Percentiles rank a stretch among this genome's conserved stretches.
Evolutionary conservation across 2,113 vertebrate genomes (phyloP).

Genomic region (Paratilapia polleni): DNA sequence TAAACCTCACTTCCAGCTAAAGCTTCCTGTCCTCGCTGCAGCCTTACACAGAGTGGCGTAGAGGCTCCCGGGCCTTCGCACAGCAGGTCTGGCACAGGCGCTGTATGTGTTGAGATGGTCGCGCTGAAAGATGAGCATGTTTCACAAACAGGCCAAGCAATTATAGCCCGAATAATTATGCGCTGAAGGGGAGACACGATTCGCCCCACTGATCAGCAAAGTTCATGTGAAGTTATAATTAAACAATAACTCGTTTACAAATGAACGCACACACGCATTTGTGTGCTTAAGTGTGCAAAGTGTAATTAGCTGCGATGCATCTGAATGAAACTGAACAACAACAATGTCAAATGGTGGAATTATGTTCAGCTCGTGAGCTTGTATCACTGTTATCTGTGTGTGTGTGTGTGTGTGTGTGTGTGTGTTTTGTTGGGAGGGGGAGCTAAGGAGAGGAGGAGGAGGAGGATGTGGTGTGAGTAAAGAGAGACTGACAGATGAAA

Average conservation of each 20-base stretch:
- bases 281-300: slow-evolving; percentile 79
- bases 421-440: neutral
- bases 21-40: neutral
- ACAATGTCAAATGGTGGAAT: slow-evolving; percentile 76
- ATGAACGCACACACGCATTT: slow-evolving; percentile 75
- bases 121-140: slow-evolving; percentile 54
- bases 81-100: neutral
- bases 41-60: neutral
- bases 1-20: neutral
- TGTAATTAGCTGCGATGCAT: slow-evolving; percentile 79
- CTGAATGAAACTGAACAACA: slow-evolving; percentile 76
- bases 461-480: neutral
- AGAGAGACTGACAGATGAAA: slow-evolving; percentile 36
- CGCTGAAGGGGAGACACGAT: slow-evolving; percentile 75
- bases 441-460: neutral
- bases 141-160: slow-evolving; percentile 73
- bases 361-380: slow-evolving; percentile 58
- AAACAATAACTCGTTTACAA: slow-evolving; percentile 83
- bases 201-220: slow-evolving; percentile 77
- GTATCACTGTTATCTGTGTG: slow-evolving; percentile 55
- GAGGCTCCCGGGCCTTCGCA: neutral
- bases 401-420: neutral
- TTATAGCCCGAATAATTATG: slow-evolving; percentile 78
- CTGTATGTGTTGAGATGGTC: slow-evolving; percentile 12
- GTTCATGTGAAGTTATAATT: slow-evolving; percentile 82